Evolutionary conservation across 2,797 vertebrate genomes (phyloP).

Genomic region (Psittacula derbiana): DNA sequence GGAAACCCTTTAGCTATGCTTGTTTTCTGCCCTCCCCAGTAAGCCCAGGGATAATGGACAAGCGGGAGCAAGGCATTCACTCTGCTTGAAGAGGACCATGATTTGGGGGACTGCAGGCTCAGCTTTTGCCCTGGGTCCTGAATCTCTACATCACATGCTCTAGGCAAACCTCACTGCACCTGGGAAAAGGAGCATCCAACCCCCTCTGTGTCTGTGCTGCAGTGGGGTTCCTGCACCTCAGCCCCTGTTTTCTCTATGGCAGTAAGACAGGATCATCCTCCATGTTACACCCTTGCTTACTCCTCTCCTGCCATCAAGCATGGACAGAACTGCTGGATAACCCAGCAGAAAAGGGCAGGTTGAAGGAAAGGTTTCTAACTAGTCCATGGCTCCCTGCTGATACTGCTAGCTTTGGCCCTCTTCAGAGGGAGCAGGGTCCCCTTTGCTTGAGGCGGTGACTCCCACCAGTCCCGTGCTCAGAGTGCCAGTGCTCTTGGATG

Average conservation of each 20-base stretch:
- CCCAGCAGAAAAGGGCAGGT: rapidly evolving
- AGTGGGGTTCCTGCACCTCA: not conserved
- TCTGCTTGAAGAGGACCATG: not conserved
- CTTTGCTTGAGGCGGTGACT: not conserved
- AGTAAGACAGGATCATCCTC: not conserved
- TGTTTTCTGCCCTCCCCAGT: not conserved
- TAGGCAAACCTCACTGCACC: not conserved
- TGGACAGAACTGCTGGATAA: not conserved
- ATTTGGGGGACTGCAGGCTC: not conserved
- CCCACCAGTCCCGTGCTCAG: not conserved
- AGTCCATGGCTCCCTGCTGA: not conserved
- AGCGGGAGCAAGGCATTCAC: not conserved
- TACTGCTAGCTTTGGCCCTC: not conserved
- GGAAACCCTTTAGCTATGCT: not conserved
- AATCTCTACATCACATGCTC: not conserved
- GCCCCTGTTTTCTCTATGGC: not conserved
- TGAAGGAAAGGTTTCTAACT: not conserved
- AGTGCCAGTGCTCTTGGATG: not conserved
- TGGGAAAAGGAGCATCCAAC: not conserved
- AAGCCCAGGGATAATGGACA: not conserved
- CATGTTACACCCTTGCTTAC: not conserved
- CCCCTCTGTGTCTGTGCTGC: not conserved
- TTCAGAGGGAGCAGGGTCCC: not conserved
- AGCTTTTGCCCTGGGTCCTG: not conserved
- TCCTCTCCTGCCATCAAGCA: not conserved